Percentiles rank a stretch among this genome's conserved stretches.
These are phyloP conservation scores for Netelia fuscicornis DNA, from an alignment of 2,888 invertebrate genomes.

Conservation along the genomic window DNA sequence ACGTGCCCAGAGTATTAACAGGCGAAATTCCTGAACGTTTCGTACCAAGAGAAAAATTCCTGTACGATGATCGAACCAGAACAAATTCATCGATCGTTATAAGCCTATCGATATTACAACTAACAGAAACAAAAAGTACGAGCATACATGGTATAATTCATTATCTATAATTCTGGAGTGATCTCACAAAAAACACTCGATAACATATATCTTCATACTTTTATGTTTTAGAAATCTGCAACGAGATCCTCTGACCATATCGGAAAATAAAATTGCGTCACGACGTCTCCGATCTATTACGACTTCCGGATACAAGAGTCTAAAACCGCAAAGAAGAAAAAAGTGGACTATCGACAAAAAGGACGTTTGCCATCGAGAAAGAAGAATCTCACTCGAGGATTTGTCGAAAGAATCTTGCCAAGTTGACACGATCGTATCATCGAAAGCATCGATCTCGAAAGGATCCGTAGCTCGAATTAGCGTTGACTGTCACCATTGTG, in stretches of 20 bases:
- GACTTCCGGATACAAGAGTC: conserved; percentile 52
- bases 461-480: not conserved
- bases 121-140: conserved; percentile 15
- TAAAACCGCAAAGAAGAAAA: conserved; percentile 11
- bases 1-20: not conserved
- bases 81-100: conserved; percentile 6
- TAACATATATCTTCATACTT: conserved; percentile 48
- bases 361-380: not conserved
- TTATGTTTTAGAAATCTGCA: conserved; percentile 73
- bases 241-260: conserved; percentile 66
- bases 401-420: not conserved
- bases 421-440: not conserved
- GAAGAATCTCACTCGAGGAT: not conserved
- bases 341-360: conserved; percentile 4
- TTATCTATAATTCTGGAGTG: not conserved
- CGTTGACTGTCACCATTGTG: conserved; percentile 75
- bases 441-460: not conserved
- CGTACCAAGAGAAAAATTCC: not conserved
- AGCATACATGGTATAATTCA: not conserved
- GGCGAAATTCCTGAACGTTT: not conserved
- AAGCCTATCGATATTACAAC: not conserved
- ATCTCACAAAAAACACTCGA: conserved; percentile 4
- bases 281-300: not conserved
- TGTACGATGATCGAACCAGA: not conserved
- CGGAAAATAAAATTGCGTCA: conserved; percentile 35